A percentile compares a stretch with the other conserved stretches of the same genome.
Conservation (phyloP, 2,113 vertebrate genomes). For the Pseudopodoces humilis region DNA sequence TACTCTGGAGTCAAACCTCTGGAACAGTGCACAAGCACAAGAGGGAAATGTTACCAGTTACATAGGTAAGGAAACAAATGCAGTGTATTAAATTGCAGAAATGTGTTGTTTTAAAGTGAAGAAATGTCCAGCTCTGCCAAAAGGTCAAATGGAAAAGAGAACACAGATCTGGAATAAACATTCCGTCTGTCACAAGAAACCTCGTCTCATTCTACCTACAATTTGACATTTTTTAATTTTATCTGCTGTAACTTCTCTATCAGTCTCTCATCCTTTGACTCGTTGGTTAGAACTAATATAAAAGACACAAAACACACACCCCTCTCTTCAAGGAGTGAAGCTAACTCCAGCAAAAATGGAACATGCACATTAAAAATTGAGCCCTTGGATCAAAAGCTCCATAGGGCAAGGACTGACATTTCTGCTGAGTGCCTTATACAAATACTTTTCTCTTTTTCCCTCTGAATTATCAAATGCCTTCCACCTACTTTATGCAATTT, state of each 20-base stretch:
- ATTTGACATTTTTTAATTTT: neutral
- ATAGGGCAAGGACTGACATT: neutral
- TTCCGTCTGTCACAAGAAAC: neutral
- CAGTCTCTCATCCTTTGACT: neutral
- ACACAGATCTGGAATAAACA: neutral
- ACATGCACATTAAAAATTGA: neutral
- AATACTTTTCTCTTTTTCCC: constrained; percentile 3
- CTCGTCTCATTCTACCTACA: fast-evolving
- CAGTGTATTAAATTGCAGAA: neutral
- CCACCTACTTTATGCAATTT: constrained; percentile 63
- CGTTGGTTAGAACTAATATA: neutral
- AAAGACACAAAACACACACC: neutral
- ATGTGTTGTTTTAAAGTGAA: neutral
- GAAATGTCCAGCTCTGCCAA: neutral
- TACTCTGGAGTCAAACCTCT: neutral
- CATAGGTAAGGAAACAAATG: neutral
- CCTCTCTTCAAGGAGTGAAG: neutral
- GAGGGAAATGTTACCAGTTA: neutral
- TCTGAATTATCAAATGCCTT: constrained; percentile 45
- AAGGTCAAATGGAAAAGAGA: neutral
- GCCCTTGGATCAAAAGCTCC: neutral
- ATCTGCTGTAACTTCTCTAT: neutral
- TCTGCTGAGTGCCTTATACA: constrained; percentile 7
- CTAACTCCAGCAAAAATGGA: neutral
- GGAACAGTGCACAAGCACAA: neutral